Base-by-base conservation (phyloP, 2,113 vertebrate species). In the Serilophus lunatus region DNA sequence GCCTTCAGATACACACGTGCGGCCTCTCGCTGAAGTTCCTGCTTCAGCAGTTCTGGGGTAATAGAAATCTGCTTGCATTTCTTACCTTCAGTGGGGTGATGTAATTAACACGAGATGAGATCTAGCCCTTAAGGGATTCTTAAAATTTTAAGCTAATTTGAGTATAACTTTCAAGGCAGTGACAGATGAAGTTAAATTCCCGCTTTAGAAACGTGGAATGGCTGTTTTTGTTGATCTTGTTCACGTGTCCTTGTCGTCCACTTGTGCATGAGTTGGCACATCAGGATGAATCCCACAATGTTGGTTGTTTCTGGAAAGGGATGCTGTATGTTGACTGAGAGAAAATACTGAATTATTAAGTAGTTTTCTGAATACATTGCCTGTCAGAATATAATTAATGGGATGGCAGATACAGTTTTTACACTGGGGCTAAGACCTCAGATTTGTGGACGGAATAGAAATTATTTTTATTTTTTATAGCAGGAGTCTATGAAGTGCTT, bases 321-420 rank as follows among this genome's bases (percentile, higher is more conserved):
- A 36, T 82, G 50, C 33, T 91, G 2, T 54, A n/a, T 78, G 18
- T 77, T 95, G 45, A 59, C 93, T 71, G 23, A 91, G 44, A 44
- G 53, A 92, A 78, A 84, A 82, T 89, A 90, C 86, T 93, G 88
- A 91, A 91, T 57, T 94, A 81, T 90, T 92, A 94, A 95, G 79
- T 74, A 68, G 54, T 50, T 95, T 93, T 83, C 40, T 95, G 95
- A 96, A 91, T 86, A 63, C 23, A 33, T 72, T 89, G 26, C 50
- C 63, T 82, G 53, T 85, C 44, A 75, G 23, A 69, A 57, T 49
- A 80, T 77, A 92, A 80, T 86, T 63, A 95, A 83, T 70, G n/a
- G 61, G 35, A 7, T 61, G 35, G 45, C n/a, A 35, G 50, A 42
- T 38, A 8, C 35, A 71, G 6, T 66, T 75, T 29, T 85, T 92